Conservation (phyloP, 2,888 invertebrate genomes). For the Sarcophaga subvicina region DNA sequence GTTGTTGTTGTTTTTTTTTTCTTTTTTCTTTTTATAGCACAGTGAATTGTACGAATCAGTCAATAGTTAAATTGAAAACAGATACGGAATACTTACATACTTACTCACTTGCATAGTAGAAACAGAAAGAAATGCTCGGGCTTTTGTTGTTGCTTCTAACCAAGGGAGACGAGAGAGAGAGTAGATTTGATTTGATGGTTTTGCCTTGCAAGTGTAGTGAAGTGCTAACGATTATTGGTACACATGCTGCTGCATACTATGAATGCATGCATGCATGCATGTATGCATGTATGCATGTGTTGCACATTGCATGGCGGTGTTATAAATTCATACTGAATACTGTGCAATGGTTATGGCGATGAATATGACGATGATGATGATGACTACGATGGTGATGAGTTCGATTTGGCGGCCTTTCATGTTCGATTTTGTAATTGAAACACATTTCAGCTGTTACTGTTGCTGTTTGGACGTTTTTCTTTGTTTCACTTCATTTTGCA, state of each 20-base stretch:
- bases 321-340: not conserved
- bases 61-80: constrained; percentile 52
- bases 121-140: not conserved
- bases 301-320: not conserved
- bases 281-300: not conserved
- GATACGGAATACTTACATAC: constrained; percentile 1
- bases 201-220: not conserved
- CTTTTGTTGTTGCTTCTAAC: not conserved
- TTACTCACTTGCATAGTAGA: not conserved
- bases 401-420: not conserved
- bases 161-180: no score
- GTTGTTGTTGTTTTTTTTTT: not conserved
- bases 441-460: constrained; percentile 58
- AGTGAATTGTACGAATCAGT: constrained; percentile 53
- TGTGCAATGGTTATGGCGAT: not conserved
- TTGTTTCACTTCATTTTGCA: constrained; percentile 3
- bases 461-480: constrained; percentile 18
- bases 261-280: not conserved
- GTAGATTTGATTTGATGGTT: no score
- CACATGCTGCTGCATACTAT: not conserved
- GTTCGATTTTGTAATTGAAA: constrained; percentile 62
- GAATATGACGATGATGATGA: not conserved
- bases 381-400: not conserved
- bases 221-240: not conserved
- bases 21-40: no score